Percentiles rank a stretch among this genome's conserved stretches.
These are phyloP conservation scores for Spilogale gracilis DNA, from an alignment of 2,113 vertebrate genomes.

Conservation along the genomic window DNA sequence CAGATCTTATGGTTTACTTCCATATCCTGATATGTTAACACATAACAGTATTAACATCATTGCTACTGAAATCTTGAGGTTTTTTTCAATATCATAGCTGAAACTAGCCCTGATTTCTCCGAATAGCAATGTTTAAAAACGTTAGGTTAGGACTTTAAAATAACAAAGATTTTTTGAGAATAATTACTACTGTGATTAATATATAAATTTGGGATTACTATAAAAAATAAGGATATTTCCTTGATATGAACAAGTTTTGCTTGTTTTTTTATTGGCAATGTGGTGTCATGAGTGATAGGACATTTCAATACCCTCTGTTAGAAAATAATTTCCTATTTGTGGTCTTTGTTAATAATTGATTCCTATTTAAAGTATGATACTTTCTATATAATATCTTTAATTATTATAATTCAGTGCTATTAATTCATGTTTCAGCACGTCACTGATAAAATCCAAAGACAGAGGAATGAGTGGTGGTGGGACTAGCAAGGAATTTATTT, in stretches of 20 bases:
- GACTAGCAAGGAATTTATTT: background rate
- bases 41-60: background rate
- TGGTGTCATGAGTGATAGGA: background rate
- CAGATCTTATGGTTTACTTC: background rate
- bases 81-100: background rate
- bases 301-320: background rate
- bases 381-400: background rate
- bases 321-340: background rate
- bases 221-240: background rate
- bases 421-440: background rate
- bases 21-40: background rate
- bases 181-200: background rate
- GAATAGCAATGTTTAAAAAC: background rate
- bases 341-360: background rate
- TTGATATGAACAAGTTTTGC: background rate
- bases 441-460: background rate
- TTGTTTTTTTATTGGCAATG: background rate
- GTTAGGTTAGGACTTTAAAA: background rate
- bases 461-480: background rate
- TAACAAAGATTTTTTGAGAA: background rate
- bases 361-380: background rate
- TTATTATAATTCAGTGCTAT: background rate
- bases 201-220: background rate
- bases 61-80: background rate
- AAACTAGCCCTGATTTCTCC: background rate